phyloP scores from a whole-genome alignment of 2,797 vertebrate genomes.

The Sebastes ruberrimus region DNA sequence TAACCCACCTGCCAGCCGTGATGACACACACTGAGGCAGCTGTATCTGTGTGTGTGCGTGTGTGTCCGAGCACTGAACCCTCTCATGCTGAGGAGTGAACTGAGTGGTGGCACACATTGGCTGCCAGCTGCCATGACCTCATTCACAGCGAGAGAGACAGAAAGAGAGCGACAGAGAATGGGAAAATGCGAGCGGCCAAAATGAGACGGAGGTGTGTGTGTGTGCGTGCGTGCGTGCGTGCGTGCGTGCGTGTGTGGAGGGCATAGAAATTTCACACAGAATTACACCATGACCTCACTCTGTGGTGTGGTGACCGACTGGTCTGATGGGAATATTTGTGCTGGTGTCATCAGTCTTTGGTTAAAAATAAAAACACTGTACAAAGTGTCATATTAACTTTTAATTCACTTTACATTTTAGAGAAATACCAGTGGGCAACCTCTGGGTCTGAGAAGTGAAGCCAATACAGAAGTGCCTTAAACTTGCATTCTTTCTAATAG shows the following conservation, averaged over 20 bases:
- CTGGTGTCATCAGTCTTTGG: constrained; percentile 13
- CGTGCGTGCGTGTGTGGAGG: not conserved
- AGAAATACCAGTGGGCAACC: not conserved
- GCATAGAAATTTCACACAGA: constrained; percentile 9
- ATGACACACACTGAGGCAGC: constrained; percentile 59
- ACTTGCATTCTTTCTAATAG: too few species aligned
- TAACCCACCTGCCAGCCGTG: constrained; percentile 63
- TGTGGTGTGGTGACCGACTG: not conserved
- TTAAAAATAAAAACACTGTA: constrained; percentile 10
- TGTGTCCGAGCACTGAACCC: constrained; percentile 49
- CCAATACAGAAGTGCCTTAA: too few species aligned
- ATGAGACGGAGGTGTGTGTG: constrained; percentile 12
- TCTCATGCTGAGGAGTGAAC: constrained; percentile 57
- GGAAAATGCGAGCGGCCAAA: constrained; percentile 36
- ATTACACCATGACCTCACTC: constrained; percentile 51
- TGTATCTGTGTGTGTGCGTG: constrained; percentile 47
- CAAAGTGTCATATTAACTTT: not conserved
- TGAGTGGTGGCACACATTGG: constrained; percentile 51
- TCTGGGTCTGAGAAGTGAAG: too few species aligned
- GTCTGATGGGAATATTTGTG: constrained; percentile 2
- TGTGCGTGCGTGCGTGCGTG: not conserved
- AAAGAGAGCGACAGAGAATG: constrained; percentile 2
- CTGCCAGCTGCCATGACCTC: constrained; percentile 75
- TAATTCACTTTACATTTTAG: not conserved
- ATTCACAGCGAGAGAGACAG: constrained; percentile 51